These are phyloP conservation scores for Pelobates fuscus DNA, from an alignment of 2,113 vertebrate genomes.

Conservation along the genomic window DNA sequence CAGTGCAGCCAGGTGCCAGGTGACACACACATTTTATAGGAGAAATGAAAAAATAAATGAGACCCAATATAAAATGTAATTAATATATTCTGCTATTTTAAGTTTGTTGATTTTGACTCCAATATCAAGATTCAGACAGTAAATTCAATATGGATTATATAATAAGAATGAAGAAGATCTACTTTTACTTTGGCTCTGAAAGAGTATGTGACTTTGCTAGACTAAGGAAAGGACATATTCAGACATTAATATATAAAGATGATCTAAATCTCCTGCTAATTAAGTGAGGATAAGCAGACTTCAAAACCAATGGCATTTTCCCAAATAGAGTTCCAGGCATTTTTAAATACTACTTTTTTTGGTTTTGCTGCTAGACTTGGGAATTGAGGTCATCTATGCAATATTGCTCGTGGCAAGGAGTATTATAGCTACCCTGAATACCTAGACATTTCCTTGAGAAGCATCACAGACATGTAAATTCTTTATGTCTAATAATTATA, in stretches of 20 bases:
- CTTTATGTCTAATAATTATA: conserved; percentile 51
- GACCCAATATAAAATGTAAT: too few relatives aligned
- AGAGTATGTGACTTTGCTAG: conserved; percentile 44
- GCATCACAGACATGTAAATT: conserved; percentile 57
- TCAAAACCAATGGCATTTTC: conserved; percentile 34
- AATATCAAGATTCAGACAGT: too few relatives aligned
- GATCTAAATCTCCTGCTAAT: conserved; percentile 43
- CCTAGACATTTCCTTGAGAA: conserved; percentile 58
- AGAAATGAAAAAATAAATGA: too few relatives aligned
- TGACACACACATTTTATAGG: too few relatives aligned
- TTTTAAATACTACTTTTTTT: conserved; percentile 12
- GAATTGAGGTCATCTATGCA: conserved; percentile 44
- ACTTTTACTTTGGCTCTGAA: conserved; percentile 44
- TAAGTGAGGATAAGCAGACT: conserved; percentile 37
- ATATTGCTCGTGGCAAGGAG: conserved; percentile 54
- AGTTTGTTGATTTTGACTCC: too few relatives aligned
- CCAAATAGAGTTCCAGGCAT: conserved; percentile 19
- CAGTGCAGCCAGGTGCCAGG: too few relatives aligned
- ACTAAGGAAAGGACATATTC: conserved; percentile 30
- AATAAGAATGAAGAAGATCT: background rate
- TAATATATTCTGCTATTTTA: too few relatives aligned
- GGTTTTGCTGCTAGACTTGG: background rate
- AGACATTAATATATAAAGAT: conserved; percentile 46
- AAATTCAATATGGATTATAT: too few relatives aligned
- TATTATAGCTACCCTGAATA: conserved; percentile 61